A percentile compares a stretch with the other conserved stretches of the same genome.
These are phyloP conservation scores for Chloromyia formosa DNA, from an alignment of 2,888 invertebrate genomes.

Conservation along the genomic window DNA sequence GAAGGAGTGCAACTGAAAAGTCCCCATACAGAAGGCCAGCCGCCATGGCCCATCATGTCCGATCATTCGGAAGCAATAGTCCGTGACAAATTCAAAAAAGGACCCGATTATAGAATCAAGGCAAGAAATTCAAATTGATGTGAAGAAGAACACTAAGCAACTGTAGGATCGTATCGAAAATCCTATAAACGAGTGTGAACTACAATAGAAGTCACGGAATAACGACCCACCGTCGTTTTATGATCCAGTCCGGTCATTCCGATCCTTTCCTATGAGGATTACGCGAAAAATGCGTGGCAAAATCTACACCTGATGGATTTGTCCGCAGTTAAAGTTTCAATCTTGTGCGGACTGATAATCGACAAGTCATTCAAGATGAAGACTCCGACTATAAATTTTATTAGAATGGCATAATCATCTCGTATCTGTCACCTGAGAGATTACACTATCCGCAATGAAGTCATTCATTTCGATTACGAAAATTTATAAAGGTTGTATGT, in stretches of 20 bases:
- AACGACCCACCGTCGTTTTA: not conserved
- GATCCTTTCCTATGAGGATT: conserved; percentile 3
- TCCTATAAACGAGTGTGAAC: conserved; percentile 22
- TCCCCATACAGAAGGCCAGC: conserved; percentile 38
- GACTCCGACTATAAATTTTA: conserved; percentile 32
- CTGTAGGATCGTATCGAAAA: not conserved
- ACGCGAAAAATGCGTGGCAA: conserved; percentile 40
- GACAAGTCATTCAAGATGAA: conserved; percentile 10
- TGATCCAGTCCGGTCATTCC: not conserved
- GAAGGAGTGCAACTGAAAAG: not conserved
- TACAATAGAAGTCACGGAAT: conserved; percentile 28
- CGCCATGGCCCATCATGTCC: conserved; percentile 43
- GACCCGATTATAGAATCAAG: conserved; percentile 44
- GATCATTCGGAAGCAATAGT: conserved; percentile 49
- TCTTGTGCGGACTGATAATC: not conserved
- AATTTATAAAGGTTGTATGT: conserved; percentile 31
- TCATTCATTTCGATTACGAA: conserved; percentile 29
- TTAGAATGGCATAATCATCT: conserved; percentile 30
- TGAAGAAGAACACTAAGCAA: conserved; percentile 17
- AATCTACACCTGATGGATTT: conserved; percentile 35
- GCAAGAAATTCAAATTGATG: conserved; percentile 38
- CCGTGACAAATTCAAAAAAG: conserved; percentile 50
- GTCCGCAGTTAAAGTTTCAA: not conserved
- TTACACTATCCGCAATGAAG: conserved; percentile 18
- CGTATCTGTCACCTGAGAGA: conserved; percentile 30